Evolutionary conservation across 2,888 invertebrate species (phyloP), one percentile per base, ranked within the genome.

Genomic region (Ethmia dodecea): DNA sequence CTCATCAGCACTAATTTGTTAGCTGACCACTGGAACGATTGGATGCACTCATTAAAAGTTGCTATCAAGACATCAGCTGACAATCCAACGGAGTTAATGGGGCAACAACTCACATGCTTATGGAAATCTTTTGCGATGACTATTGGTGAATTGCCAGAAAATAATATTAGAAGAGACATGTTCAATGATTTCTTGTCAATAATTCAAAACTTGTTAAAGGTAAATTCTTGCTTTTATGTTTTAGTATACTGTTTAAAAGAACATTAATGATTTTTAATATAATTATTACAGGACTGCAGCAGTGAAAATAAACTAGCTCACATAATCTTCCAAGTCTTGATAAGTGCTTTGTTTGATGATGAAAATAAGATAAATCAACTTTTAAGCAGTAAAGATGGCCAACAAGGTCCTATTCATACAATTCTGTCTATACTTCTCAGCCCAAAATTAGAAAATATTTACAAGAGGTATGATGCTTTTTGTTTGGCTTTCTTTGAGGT

Each of bases 41-140:
- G 73, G 76, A 42, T 68, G 5, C 49, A 65, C 48, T 61, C 65
- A 13, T 26, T 84, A 2, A 68, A 59, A 33, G 42, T 37, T 4
- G 60, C 63, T 1, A 55, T 78, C 6, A 54, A 48, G 24, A 48
- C 61, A 26, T 54, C 58, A 15, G 42, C 45, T 2, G 48, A 50
- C 8, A 43, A 47, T 37, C 44, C 53, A 24, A 33, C 39, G 15
- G 51, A 51, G 3, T 46, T 57, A 16, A 46, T 51, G 1, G 47
- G 45, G 13, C 43, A 58, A 24, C 61, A 70, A 32, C 45, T 74
- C 9, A 50, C 49, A 34, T 86, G 86, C 50, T 49, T 74, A 22
- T 86, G 81, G 80, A 72, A 55, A 25, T 76, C 79, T 3, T 70
- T 71, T 47, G 31, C 77, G 2, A 35, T 51, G 22, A 60, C 57